Base-by-base conservation (phyloP, 2,797 vertebrate species). In the Brachyalestes nurse region DNA sequence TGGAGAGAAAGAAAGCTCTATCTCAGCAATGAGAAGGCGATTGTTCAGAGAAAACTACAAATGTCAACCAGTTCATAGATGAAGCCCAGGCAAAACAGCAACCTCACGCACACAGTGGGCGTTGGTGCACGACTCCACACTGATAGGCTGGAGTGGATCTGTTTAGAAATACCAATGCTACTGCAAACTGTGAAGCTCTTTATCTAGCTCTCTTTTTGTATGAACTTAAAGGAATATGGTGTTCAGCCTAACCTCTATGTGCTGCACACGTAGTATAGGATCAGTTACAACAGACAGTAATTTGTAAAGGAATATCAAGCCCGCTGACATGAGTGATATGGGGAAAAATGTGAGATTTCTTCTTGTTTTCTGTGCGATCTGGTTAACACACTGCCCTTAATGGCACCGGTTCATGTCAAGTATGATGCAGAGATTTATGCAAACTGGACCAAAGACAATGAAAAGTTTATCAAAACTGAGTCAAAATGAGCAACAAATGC, bases 1-100 rank as follows among this genome's bases (percentile, higher is more conserved):
- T 21, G 62, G 28, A 70, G 61, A 75, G 75, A 84, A 77, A 72
- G 78, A 66, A 58, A n/a, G 45, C 73, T 78, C 51, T 81, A 76
- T 82, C 71, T 64, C 69, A 60, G 64, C 5, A 62, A 72, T 84
- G 75, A 81, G 23, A 65, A 23, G 79, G 17, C 73, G 65, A 82
- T 85, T 87, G 75, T 84, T 38, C 78, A 6, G 51, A 61, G 58
- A 55, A 66, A 73, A 55, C 57, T 71, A 57, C 21, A 85, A 85
- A 85, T 84, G 80, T 77, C 78, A 80, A 78, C 78, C 34, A 65
- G 53, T 25, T 72, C 62, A 61, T 45, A 6, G 47, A 55, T n/a
- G 38, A 65, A 34, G 23, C 60, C 60, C 5, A 45, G 49, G 61
- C 58, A 51, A 82, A 76, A 73, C 78, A 72, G 53, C 69, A n/a